Evolutionary conservation across 2,888 invertebrate genomes (phyloP), one percentile per base, ranked within the genome.

Genomic region (Ernsta delagoae): DNA sequence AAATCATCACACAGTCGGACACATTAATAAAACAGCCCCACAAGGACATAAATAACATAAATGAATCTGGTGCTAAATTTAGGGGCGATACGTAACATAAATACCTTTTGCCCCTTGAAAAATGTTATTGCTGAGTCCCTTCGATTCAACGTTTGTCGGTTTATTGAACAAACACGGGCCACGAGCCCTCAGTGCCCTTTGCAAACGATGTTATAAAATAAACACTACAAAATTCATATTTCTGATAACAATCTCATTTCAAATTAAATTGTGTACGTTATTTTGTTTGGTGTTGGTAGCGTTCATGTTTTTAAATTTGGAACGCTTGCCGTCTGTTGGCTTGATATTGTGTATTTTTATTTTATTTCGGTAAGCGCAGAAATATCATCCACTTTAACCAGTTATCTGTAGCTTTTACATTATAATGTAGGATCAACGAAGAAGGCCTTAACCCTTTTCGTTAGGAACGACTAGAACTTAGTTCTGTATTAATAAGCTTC

Each of bases 191-290:
- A 73, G 65, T 71, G 73, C 81, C 83, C 82, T 79, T 75, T 74
- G 77, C 79, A 85, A 82, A 85, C 79, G 84, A 71, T 65, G 73
- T 73, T 70, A 75, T 73, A 81, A 80, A 83, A 80, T 81, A 85
- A 87, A 85, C 79, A 84, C 72, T 77, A 78, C 77, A 79, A 81
- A 81, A 87, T 86, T 83, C 78, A 82, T 81, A 81, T 78, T 76
- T 76, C 73, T 71, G 71, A 74, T 73, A 72, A 70, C 80, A 83
- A 81, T 81, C 75, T 68, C 45, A 41, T 68, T 62, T 62, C 60
- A 56, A 61, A 67, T 54, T 67, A 50, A 61, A 61, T 67, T 67
- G 45, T 16, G 59, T 12, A 12, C 48, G 48, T 48, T 48, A 48
- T 48, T 48, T 48, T 48, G 48, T 48, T 48, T 5, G 48, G 12